Percentiles rank a stretch among this genome's conserved stretches.
Evolutionary conservation across 1,140 invertebrate species (phyloP).

Genomic region (Calliopsis andreniformis): DNA sequence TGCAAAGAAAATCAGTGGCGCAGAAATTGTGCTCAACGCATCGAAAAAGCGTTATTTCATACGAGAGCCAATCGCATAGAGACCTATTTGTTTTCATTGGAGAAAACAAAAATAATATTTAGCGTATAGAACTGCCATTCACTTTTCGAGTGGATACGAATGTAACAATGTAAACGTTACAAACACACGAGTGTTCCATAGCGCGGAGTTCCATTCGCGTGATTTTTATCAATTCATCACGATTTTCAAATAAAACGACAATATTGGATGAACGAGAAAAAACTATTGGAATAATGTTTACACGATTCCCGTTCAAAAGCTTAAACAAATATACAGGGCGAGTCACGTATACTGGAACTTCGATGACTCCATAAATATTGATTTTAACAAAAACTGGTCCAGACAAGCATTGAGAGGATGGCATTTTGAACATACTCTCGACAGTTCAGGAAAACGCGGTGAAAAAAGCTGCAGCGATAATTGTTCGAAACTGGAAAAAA

Average conservation of each 20-base stretch:
- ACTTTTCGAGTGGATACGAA: constrained; percentile 9
- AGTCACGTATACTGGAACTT: neutral
- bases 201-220: constrained; percentile 43
- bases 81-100: constrained; percentile 25
- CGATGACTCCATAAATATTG: neutral
- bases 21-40: neutral
- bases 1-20: constrained; percentile 30
- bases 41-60: constrained; percentile 32
- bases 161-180: constrained; percentile 37
- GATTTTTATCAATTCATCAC: neutral
- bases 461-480: no score
- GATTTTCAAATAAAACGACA: neutral
- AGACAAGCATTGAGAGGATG: neutral
- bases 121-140: constrained; percentile 36
- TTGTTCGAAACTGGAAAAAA: no score
- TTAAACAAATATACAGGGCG: neutral
- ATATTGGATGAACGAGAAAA: neutral
- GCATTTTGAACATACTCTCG: no score
- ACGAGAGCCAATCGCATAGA: constrained; percentile 20
- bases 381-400: neutral
- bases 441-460: no score
- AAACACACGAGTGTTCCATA: constrained; percentile 10
- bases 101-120: constrained; percentile 23
- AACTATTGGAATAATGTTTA: neutral
- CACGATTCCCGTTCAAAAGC: no score